Evolutionary conservation across 2,113 vertebrate species (phyloP).

Genomic region (Rhipidura dahli): DNA sequence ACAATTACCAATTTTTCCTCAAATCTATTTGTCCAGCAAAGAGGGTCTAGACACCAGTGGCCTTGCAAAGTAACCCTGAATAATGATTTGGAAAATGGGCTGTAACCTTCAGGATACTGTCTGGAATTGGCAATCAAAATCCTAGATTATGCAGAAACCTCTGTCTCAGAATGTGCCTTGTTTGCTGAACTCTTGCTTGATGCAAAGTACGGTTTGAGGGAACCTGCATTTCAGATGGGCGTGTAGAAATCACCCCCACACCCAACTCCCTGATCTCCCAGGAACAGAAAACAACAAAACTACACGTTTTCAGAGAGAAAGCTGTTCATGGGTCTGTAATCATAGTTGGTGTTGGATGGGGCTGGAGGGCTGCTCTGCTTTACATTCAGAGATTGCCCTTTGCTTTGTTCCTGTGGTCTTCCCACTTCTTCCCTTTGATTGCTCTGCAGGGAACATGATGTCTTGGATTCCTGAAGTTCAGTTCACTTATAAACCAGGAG

Average conservation of each 20-base stretch:
- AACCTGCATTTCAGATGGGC: neutral
- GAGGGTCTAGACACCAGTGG: neutral
- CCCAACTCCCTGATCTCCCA: neutral
- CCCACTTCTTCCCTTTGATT: neutral
- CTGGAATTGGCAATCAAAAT: slow-evolving; percentile 7
- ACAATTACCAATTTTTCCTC: neutral
- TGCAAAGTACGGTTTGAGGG: neutral
- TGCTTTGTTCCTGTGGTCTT: neutral
- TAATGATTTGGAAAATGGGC: neutral
- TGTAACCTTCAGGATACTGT: neutral
- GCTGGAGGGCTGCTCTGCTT: neutral
- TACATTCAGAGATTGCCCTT: neutral
- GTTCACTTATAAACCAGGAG: neutral
- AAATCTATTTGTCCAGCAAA: neutral
- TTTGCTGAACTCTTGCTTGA: slow-evolving; percentile 1
- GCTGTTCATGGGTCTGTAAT: neutral
- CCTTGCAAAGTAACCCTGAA: neutral
- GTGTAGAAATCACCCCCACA: neutral
- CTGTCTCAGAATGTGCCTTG: neutral
- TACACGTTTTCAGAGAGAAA: neutral
- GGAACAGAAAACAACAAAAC: neutral
- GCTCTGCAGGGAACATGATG: neutral
- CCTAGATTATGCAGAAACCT: neutral
- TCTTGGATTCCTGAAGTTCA: neutral
- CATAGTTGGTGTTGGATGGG: neutral